Evolutionary conservation across 2,888 invertebrate species (phyloP), one percentile per base, ranked within the genome.

Genomic region (Dendrolimus pini): DNA sequence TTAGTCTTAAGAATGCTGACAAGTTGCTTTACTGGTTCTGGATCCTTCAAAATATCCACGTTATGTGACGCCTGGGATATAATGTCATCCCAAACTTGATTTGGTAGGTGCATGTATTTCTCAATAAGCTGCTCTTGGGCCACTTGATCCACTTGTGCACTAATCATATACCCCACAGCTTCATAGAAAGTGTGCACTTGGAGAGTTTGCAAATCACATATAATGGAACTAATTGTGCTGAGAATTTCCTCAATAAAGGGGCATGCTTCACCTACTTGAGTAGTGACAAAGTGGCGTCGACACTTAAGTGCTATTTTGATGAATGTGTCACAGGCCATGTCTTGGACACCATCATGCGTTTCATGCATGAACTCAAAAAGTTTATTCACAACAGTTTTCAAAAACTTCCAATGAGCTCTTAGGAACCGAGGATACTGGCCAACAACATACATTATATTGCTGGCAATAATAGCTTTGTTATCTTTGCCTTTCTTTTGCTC

Each of bases 291-390:
- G 90, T 99, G 99, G 71, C 99, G 93, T 64, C 98, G 93, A 89
- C 99, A 99, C 88, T 99, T 99, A 73, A 98, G 93, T 42, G 99
- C 98, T 77, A 99, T 99, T 91, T 99, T 99, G 70, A 99, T 99
- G 83, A 99, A 99, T 53, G 99, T 99, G 91, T 99, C 99, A 92
- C 99, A 99, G 61, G 99, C 99, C 99, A 99, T 99, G 78, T 99
- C 99, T 88, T 99, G 99, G 41, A 99, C 99, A 74, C 99, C 99
- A 83, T 99, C 99, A 82, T 99, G 99, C 58, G 99, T 99, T 92
- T 99, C 99, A 83, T 99, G 99, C 99, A 99, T 99, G 85, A 99
- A 99, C 91, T 99, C 99, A 91, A 99, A 99, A 59, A 99, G 93
- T 91, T 99, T 99, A 91, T 99, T 99, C 61, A 99, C 99, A 76